Evolutionary conservation across 2,797 vertebrate genomes (phyloP).

Genomic region (Pogonophryne albipinna): DNA sequence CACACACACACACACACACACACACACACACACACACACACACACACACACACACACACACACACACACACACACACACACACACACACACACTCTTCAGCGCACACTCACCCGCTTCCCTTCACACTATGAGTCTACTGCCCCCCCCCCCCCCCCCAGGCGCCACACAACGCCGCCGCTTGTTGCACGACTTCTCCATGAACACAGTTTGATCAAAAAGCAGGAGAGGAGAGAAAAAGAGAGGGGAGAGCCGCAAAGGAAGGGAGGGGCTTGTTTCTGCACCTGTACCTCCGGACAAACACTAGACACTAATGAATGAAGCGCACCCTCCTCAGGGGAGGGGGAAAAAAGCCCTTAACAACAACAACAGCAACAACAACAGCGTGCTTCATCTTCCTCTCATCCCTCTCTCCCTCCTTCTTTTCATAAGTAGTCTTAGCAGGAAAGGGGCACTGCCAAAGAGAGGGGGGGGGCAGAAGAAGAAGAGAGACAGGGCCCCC

Average conservation of each 20-base stretch:
- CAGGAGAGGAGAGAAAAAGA: slow-evolving; percentile 10
- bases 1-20: slow-evolving; percentile 20
- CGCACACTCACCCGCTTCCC: slow-evolving; percentile 31
- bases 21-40: slow-evolving; percentile 22
- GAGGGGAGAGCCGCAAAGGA: slow-evolving; percentile 23
- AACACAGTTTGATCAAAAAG: slow-evolving; percentile 44
- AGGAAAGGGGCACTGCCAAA: slow-evolving; percentile 86
- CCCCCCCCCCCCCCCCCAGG: slow-evolving; percentile 41
- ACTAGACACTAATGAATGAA: slow-evolving; percentile 71
- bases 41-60: slow-evolving; percentile 26
- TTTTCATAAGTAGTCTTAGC: slow-evolving; percentile 83
- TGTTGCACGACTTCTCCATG: slow-evolving; percentile 56
- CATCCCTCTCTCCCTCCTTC: slow-evolving; percentile 57
- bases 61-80: slow-evolving; percentile 25
- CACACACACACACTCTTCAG: slow-evolving; percentile 33
- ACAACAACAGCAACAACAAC: slow-evolving; percentile 69
- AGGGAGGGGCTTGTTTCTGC: slow-evolving; percentile 59
- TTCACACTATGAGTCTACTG: slow-evolving; percentile 47
- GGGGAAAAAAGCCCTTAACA: slow-evolving; percentile 46
- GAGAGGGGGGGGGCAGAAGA: slow-evolving; percentile 37
- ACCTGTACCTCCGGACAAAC: slow-evolving; percentile 77
- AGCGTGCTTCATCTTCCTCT: slow-evolving; percentile 72
- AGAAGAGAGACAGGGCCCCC: slow-evolving; percentile 63
- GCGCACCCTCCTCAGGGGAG: slow-evolving; percentile 25
- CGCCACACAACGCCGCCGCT: slow-evolving; percentile 62